phyloP scores from a whole-genome alignment of 2,113 vertebrate species.

The Apodemus sylvaticus region DNA sequence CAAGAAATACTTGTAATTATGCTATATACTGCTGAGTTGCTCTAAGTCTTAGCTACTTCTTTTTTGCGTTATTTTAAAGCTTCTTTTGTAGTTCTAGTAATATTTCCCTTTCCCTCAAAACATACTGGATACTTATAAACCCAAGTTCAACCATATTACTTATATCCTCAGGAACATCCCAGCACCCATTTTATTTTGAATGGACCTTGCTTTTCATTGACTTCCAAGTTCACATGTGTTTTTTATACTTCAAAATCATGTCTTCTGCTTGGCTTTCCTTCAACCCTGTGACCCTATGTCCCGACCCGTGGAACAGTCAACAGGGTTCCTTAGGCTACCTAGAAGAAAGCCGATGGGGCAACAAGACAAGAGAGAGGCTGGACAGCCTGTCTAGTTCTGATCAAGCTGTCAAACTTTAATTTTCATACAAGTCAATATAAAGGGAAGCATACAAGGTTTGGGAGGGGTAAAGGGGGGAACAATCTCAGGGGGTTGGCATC shows the following conservation, averaged over 20 bases:
- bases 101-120: not conserved
- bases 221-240: rapidly evolving
- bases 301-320: no score
- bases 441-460: no score
- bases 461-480: no score
- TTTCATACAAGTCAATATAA: no score
- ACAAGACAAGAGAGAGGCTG: no score
- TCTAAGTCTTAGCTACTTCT: not conserved
- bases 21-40: not conserved
- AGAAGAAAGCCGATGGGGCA: no score
- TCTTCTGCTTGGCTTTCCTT: not conserved
- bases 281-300: no score
- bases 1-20: not conserved
- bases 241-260: not conserved
- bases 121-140: not conserved
- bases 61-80: not conserved
- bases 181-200: not conserved
- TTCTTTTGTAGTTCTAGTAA: not conserved
- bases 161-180: not conserved
- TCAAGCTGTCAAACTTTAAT: no score
- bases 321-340: no score
- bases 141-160: not conserved
- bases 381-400: no score
- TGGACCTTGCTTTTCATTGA: not conserved
- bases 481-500: no score